phyloP scores from a whole-genome alignment of 2,797 vertebrate species.

The Perdix hodgsoniae region DNA sequence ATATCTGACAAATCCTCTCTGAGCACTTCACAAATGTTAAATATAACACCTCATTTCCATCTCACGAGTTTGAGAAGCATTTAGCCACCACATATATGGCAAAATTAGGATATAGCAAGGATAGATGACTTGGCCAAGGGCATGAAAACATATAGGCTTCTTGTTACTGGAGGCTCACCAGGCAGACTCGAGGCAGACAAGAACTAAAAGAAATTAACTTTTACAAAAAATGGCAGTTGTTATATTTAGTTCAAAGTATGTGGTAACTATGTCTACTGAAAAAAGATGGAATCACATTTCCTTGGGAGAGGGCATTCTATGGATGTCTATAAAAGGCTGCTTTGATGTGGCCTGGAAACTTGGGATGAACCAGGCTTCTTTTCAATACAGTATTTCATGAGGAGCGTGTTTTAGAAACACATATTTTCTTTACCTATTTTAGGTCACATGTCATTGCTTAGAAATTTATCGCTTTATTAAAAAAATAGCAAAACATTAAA shows the following conservation, averaged over 20 bases:
- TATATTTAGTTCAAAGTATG: background rate
- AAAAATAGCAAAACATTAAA: constrained; percentile 3
- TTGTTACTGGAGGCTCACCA: background rate
- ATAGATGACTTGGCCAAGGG: background rate
- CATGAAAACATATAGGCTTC: background rate
- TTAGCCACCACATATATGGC: background rate
- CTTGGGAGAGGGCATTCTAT: background rate
- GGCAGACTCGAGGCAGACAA: background rate
- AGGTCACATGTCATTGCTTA: background rate
- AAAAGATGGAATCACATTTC: background rate
- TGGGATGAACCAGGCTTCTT: background rate
- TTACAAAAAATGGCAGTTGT: background rate
- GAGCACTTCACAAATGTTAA: background rate
- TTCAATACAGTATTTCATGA: background rate
- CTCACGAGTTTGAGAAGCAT: background rate
- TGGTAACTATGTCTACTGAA: background rate
- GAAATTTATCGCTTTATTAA: background rate
- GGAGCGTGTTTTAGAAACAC: background rate
- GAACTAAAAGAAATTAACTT: background rate
- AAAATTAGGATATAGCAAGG: constrained; percentile 10
- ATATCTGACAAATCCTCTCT: background rate
- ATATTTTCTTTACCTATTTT: constrained; percentile 1
- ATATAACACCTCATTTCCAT: background rate
- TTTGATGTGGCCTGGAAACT: background rate
- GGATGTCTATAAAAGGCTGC: background rate